These are phyloP conservation scores for Drosophila neutralis DNA, from an alignment of 2,888 invertebrate genomes.

Conservation along the genomic window DNA sequence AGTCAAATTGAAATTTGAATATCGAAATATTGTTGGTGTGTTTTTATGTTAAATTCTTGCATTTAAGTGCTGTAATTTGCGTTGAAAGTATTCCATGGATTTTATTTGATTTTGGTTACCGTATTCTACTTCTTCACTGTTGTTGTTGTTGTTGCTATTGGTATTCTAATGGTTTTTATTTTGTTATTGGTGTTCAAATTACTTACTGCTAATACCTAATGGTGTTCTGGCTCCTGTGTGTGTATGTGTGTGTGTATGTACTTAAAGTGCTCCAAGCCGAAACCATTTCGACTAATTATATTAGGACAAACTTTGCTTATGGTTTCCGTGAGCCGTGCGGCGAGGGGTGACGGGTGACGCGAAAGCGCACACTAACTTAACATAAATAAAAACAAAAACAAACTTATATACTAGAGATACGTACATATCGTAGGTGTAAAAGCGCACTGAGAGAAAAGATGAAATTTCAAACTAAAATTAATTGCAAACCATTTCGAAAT, in stretches of 20 bases:
- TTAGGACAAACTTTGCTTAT: conserved; percentile 42
- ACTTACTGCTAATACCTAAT: conserved; percentile 8
- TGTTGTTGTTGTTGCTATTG: conserved; percentile 5
- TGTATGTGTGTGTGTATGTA: not conserved
- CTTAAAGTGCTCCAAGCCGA: conserved; percentile 23
- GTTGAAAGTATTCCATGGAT: conserved; percentile 65
- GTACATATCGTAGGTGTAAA: not conserved
- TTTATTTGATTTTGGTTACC: conserved; percentile 23
- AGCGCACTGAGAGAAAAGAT: not conserved
- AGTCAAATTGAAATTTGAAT: not conserved
- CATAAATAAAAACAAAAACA: not conserved
- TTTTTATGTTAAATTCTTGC: conserved; percentile 14
- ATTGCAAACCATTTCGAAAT: not conserved
- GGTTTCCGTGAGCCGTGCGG: conserved; percentile 37
- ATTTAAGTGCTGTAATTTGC: conserved; percentile 59
- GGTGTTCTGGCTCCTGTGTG: not conserved
- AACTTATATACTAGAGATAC: not conserved
- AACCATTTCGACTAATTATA: conserved; percentile 46
- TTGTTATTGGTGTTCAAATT: conserved; percentile 17
- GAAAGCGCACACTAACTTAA: not conserved
- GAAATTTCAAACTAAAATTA: not conserved
- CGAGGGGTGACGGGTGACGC: not conserved
- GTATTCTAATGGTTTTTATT: conserved; percentile 9
- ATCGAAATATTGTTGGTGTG: not conserved
- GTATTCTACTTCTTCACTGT: conserved; percentile 13